Base-by-base conservation (phyloP, 2,888 invertebrate species). In the Lutraria lutraria region DNA sequence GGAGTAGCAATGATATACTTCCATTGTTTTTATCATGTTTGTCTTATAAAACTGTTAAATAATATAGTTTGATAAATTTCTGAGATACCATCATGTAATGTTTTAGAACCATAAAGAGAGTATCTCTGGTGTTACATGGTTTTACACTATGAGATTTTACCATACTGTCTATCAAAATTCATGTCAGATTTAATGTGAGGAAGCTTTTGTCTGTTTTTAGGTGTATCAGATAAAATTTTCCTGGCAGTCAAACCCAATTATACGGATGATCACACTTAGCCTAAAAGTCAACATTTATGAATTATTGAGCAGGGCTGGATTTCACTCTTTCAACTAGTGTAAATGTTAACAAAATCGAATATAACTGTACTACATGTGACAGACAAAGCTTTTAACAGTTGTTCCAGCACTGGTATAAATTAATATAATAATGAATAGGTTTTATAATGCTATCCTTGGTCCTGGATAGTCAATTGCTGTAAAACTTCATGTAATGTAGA, bases 181-280 rank as follows among this genome's bases (percentile, higher is more conserved):
- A 68, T 68, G 63, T 68, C 63, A 68, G 63, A 8, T 25, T 12
- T 68, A 68, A 68, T 25, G 63, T 68, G 63, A 8, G 63, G 63
- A 63, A 63, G 63, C 63, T 56, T n/a, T 63, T n/a, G 63, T 63
- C n/a, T 25, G 63, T 21, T 56, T 56, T 56, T 19, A 68, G 10
- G 63, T 13, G 25, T 68, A 21, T 56, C n/a, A 25, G 63, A 68
- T n/a, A 13, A 68, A 68, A 21, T 68, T 25, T 68, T 25, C 63
- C 43, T 43, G 13, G 10, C 25, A 1, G n/a, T 68, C 63, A 68
- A 13, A 12, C 25, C 16, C 34, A 52, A 8, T 84, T 54, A 85
- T 79, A 31, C 34, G 54, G 76, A 85, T 79, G 79, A 16, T 85
- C 29, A 79, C 85, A 79, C 56, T 31, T 84, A 0, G 13, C 21